These are phyloP conservation scores for Chrysaora quinquecirrha DNA, from an alignment of 30 jellyfish, hydroid and myxozoan species.

Conservation along the genomic window DNA sequence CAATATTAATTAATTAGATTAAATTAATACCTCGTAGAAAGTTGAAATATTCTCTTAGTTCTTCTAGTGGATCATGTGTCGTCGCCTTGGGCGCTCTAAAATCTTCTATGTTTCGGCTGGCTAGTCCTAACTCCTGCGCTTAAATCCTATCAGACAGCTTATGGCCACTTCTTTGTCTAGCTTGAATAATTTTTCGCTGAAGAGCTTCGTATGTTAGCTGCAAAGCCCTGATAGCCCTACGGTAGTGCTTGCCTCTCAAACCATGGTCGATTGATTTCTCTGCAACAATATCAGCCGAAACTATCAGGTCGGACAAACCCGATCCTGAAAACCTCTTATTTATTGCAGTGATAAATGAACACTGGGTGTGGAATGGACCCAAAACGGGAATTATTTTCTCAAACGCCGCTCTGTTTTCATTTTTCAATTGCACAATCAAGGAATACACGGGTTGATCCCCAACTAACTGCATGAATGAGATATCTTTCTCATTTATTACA, in stretches of 20 bases:
- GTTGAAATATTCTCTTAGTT: too few species aligned
- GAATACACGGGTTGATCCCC: constrained; percentile 42
- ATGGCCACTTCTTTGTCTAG: constrained; percentile 12
- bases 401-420: constrained; percentile 37
- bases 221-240: constrained; percentile 45
- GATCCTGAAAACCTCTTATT: constrained; percentile 54
- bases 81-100: too few species aligned
- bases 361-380: constrained; percentile 52
- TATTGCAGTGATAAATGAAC: constrained; percentile 38
- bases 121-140: too few species aligned
- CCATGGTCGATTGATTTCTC: constrained; percentile 38
- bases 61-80: too few species aligned
- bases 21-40: too few species aligned
- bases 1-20: too few species aligned
- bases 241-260: constrained; percentile 48
- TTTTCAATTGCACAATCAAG: constrained; percentile 14
- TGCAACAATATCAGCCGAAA: constrained; percentile 39
- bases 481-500: constrained; percentile 9
- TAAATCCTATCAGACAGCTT: too few species aligned
- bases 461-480: constrained; percentile 17
- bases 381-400: constrained; percentile 17
- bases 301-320: constrained; percentile 37
- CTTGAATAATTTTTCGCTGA: constrained; percentile 19
- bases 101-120: too few species aligned
- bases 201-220: constrained; percentile 46